Conservation (phyloP, 2,888 invertebrate genomes). For the Drymonia ruficornis region DNA sequence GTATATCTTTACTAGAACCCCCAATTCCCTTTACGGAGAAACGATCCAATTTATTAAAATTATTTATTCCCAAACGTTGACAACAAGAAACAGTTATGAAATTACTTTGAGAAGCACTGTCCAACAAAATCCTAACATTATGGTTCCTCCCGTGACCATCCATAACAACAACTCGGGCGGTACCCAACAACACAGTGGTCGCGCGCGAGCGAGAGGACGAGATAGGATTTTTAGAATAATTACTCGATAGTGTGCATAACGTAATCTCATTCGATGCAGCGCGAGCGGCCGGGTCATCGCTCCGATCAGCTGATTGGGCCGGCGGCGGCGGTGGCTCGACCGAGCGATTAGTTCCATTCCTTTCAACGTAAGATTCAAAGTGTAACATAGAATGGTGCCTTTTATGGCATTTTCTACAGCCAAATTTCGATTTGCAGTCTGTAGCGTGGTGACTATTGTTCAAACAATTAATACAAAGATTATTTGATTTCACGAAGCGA, state of each 20-base stretch:
- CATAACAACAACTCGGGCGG: conserved; percentile 4
- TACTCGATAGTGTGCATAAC: not conserved
- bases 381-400: not conserved
- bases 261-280: not conserved
- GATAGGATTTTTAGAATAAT: not conserved
- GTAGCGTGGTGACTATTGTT: too few relatives aligned
- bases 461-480: not conserved
- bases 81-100: conserved; percentile 16
- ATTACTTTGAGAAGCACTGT: conserved; percentile 19
- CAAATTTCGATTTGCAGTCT: not conserved
- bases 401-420: not conserved
- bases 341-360: not conserved
- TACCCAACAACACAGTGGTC: not conserved
- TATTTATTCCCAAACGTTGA: conserved; percentile 11
- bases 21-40: conserved; percentile 19
- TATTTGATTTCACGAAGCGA: not conserved
- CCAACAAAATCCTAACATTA: conserved; percentile 17
- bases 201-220: not conserved
- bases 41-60: not conserved
- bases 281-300: not conserved
- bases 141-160: not conserved
- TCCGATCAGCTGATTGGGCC: not conserved
- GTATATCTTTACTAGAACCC: conserved; percentile 10
- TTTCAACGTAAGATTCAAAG: not conserved
- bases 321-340: not conserved